Conservation (phyloP, 2,113 vertebrate genomes). For the Orcinus orca region DNA sequence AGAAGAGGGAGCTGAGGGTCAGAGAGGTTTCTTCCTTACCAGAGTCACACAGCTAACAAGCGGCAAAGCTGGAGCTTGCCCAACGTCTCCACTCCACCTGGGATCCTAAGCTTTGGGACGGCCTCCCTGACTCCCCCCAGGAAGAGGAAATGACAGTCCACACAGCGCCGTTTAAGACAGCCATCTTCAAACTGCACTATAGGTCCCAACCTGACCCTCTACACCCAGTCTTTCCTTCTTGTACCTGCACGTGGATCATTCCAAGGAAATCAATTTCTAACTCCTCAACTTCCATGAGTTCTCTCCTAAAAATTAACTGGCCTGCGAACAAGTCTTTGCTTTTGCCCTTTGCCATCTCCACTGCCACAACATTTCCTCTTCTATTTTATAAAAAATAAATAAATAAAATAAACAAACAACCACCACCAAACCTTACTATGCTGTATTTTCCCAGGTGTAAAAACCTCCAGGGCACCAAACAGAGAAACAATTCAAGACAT, state of each 20-base stretch:
- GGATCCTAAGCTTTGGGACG: too few species aligned
- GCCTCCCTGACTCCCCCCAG: not conserved
- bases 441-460: not conserved
- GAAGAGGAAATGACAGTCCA: not conserved
- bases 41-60: not conserved
- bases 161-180: accelerated
- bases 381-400: not conserved
- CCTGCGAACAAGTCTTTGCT: not conserved
- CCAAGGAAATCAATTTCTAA: not conserved
- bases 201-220: accelerated
- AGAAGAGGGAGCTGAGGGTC: not conserved
- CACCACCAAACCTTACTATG: not conserved
- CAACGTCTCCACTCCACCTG: not conserved
- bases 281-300: not conserved
- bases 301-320: not conserved
- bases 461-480: not conserved
- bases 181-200: accelerated
- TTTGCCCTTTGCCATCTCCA: not conserved
- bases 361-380: not conserved
- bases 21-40: not conserved
- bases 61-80: not conserved
- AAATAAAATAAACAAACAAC: not conserved
- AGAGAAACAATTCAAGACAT: not conserved
- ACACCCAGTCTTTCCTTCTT: accelerated
- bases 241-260: not conserved